Base-by-base conservation (phyloP, 2,797 vertebrate species). In the Notoglanidium macrostoma region DNA sequence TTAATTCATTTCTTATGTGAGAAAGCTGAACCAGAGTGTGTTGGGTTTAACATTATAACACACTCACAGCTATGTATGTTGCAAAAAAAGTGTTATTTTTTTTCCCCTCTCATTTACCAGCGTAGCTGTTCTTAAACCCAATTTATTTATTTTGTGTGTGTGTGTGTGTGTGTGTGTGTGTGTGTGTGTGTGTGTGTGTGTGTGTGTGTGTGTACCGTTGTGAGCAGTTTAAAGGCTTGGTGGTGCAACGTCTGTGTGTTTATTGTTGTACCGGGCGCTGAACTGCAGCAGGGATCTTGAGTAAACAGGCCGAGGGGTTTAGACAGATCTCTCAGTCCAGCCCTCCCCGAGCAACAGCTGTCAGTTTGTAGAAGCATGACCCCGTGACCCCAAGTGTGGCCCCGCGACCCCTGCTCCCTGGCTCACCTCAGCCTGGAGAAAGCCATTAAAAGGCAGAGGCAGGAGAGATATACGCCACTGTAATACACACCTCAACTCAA, bases 201-300 rank as follows among this genome's bases (percentile, higher is more conserved):
- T 74, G 72, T 49, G 70, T 51, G 73, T 51, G 73, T 54, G 74
- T 19, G 74, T 10, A 26, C 23, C 5, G 14, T 83, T n/a, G 44
- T 87, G 55, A 76, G 68, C 40, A 63, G 11, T 81, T 82, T 82
- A 70, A 91, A 85, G 83, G 87, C 72, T 86, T 90, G 83, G 59
- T 78, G 88, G 89, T 89, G 88, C 85, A 85, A 73, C 90, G 90
- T 89, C 86, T 89, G 90, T 92, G 91, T 92, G 85, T 93, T 93
- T 94, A 92, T 95, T 93, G 91, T 93, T 92, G 88, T 93, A 92
- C 88, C 89, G 89, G 87, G 87, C 88, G 89, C 92, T 85, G 84
- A 91, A 90, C 88, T 92, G 89, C 70, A 63, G 86, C 88, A 87
- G 92, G 91, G 93, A 92, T 92, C 88, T 93, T 94, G 84, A 88